Evolutionary conservation across 2,797 vertebrate genomes (phyloP).

Genomic region (Pelobates cultripes): DNA sequence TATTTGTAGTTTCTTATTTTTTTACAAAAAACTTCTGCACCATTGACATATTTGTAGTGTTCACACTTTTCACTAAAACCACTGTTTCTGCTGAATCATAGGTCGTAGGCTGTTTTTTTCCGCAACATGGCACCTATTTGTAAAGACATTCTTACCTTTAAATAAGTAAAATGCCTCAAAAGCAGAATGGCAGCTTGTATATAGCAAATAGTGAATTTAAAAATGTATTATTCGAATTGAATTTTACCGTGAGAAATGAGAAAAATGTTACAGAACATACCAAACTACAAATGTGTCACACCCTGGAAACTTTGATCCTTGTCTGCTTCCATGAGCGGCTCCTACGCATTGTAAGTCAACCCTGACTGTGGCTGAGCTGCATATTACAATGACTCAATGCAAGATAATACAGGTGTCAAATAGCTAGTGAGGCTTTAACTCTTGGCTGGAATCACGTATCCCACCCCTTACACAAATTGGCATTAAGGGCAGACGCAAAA

Average conservation of each 20-base stretch:
- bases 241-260: neutral
- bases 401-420: neutral
- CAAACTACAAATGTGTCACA: conserved; percentile 1
- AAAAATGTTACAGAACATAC: neutral
- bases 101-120: too few species aligned
- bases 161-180: neutral
- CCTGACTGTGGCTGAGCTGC: neutral
- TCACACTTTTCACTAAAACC: too few species aligned
- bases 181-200: neutral
- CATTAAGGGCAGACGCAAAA: too few species aligned
- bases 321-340: conserved; percentile 1
- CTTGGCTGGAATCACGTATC: neutral
- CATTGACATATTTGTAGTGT: too few species aligned
- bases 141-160: too few species aligned
- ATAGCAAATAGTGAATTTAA: neutral
- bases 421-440: neutral
- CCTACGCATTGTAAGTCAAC: neutral
- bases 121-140: too few species aligned
- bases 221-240: neutral
- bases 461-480: neutral
- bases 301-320: conserved; percentile 23
- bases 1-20: too few species aligned
- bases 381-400: conserved; percentile 22
- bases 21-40: too few species aligned
- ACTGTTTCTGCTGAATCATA: too few species aligned